A percentile compares a stretch with the other conserved stretches of the same genome.
Conservation (phyloP, 2,888 invertebrate genomes). For the Drosophila pullipes region DNA sequence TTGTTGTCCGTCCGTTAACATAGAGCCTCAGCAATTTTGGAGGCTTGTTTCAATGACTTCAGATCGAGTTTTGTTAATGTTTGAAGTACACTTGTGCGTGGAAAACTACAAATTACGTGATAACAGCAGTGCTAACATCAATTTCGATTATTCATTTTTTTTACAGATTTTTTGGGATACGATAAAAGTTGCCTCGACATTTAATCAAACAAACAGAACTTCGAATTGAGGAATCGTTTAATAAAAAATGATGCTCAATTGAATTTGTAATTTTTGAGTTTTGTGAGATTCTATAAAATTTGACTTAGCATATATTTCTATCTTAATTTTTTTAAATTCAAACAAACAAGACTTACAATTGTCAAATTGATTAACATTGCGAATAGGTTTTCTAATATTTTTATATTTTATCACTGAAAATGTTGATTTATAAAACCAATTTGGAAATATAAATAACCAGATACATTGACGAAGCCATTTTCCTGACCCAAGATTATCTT, state of each 20-base stretch:
- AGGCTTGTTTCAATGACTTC: constrained; percentile 60
- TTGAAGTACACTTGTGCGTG: constrained; percentile 42
- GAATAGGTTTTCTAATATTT: neutral
- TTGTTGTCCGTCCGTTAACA: constrained; percentile 26
- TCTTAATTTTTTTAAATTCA: neutral
- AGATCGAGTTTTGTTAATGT: constrained; percentile 67
- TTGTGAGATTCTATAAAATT: neutral
- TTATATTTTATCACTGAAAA: neutral
- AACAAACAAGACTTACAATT: neutral
- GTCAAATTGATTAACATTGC: neutral
- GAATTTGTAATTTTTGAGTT: neutral
- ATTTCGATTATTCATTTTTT: neutral
- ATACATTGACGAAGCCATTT: neutral
- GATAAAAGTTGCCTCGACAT: neutral
- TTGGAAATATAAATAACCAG: neutral
- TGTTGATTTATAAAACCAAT: neutral
- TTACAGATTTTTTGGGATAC: neutral
- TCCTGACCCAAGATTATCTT: neutral
- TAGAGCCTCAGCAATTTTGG: constrained; percentile 14
- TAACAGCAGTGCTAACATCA: constrained; percentile 27
- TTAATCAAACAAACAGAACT: neutral
- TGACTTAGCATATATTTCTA: neutral
- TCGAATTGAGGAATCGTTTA: neutral
- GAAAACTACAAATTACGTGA: constrained; percentile 19
- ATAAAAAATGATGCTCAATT: neutral